phyloP scores from a whole-genome alignment of 2,797 vertebrate species.

The Phrynocephalus forsythii region DNA sequence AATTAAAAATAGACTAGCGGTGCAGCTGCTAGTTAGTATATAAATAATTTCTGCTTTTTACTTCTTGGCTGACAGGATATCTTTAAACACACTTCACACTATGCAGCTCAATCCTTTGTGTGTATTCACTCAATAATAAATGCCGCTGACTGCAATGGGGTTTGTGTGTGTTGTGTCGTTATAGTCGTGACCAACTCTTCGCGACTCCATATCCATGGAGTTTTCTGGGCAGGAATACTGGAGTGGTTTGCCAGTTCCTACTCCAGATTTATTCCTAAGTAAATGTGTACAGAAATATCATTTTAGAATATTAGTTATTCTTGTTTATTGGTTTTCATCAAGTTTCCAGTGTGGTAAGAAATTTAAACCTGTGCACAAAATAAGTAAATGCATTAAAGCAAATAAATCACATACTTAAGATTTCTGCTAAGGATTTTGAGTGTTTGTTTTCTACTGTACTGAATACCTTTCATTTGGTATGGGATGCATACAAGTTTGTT shows the following conservation, averaged over 20 bases:
- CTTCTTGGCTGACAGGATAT: neutral
- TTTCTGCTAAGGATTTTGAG: neutral
- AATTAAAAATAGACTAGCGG: neutral
- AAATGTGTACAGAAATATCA: neutral
- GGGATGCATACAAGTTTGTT: neutral
- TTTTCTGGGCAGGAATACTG: too few relatives aligned
- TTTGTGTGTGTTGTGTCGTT: neutral
- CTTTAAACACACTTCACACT: neutral
- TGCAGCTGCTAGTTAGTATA: neutral
- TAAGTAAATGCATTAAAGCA: neutral
- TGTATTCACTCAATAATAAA: neutral
- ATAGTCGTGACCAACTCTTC: too few relatives aligned
- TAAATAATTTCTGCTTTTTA: neutral
- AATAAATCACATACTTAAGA: neutral
- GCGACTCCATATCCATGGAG: too few relatives aligned
- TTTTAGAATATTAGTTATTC: neutral
- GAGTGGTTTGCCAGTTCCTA: too few relatives aligned
- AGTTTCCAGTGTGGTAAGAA: neutral
- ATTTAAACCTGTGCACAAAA: neutral
- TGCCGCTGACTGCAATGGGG: neutral
- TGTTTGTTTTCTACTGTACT: neutral
- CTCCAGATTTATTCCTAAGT: neutral
- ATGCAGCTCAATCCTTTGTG: neutral
- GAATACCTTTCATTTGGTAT: neutral
- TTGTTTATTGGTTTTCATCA: slow-evolving; percentile 1